These are phyloP conservation scores for Amblyraja radiata DNA, from an alignment of 2,797 vertebrate genomes.

Conservation along the genomic window DNA sequence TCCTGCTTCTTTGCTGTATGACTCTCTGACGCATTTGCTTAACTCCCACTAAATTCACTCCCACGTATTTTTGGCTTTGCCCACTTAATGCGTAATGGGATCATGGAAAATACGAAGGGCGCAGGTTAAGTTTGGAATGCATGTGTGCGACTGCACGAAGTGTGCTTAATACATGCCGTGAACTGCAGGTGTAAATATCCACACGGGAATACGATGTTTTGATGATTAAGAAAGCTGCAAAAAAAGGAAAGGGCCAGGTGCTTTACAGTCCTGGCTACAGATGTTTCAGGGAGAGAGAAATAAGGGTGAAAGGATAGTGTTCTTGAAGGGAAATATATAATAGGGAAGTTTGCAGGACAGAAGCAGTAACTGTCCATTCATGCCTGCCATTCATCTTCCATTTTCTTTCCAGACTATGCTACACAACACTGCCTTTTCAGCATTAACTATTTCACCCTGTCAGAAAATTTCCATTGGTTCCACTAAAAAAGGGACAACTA, in stretches of 20 bases:
- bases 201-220: background rate
- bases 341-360: background rate
- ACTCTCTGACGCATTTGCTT: no score
- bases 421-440: no score
- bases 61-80: no score
- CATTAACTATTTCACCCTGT: no score
- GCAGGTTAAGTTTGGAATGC: background rate
- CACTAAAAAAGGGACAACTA: no score
- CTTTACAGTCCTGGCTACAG: background rate
- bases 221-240: background rate
- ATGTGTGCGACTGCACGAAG: background rate
- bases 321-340: background rate
- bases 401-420: no score
- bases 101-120: background rate
- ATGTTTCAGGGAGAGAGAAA: background rate
- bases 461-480: no score
- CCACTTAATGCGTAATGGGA: background rate
- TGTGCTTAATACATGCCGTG: background rate
- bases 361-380: background rate
- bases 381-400: no score
- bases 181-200: background rate
- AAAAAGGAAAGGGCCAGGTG: background rate
- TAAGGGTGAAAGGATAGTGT: background rate
- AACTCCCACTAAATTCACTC: no score
- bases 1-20: no score